These are phyloP conservation scores for Pseudomyrmex flavicornis DNA, from an alignment of 1,140 invertebrate genomes.

Conservation along the genomic window DNA sequence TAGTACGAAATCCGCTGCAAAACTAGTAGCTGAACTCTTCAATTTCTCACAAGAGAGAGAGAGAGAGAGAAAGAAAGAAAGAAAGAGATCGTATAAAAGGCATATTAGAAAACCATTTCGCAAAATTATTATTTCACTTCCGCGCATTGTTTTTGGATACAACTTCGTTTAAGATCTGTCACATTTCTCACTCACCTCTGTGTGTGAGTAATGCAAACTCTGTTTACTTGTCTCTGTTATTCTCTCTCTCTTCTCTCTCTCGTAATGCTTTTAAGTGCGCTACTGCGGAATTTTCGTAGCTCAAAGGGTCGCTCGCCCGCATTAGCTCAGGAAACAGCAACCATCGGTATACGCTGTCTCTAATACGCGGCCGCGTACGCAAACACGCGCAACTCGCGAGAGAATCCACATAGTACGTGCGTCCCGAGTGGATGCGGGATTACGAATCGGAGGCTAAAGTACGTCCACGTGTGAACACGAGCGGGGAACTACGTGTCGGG, in stretches of 20 bases:
- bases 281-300: constrained; percentile 40
- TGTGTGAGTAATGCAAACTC: neutral
- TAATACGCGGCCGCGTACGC: constrained; percentile 54
- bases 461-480: constrained; percentile 35
- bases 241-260: no score
- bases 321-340: constrained; percentile 54
- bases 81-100: no score
- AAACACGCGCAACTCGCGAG: constrained; percentile 56
- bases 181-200: neutral
- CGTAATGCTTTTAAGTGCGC: constrained; percentile 37
- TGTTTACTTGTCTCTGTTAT: no score
- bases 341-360: constrained; percentile 39
- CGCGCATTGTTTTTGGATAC: neutral
- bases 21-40: constrained; percentile 7
- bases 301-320: constrained; percentile 53
- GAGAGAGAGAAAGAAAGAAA: no score
- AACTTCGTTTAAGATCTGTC: neutral
- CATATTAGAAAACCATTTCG: neutral
- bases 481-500: neutral
- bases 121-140: neutral
- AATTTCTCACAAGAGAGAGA: neutral
- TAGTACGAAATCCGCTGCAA: neutral
- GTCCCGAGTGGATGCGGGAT: constrained; percentile 50
- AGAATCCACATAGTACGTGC: constrained; percentile 49
- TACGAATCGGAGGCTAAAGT: constrained; percentile 40